Evolutionary conservation across 2,888 invertebrate species (phyloP), one percentile per base, ranked within the genome.

Genomic region (Protophormia terraenovae): DNA sequence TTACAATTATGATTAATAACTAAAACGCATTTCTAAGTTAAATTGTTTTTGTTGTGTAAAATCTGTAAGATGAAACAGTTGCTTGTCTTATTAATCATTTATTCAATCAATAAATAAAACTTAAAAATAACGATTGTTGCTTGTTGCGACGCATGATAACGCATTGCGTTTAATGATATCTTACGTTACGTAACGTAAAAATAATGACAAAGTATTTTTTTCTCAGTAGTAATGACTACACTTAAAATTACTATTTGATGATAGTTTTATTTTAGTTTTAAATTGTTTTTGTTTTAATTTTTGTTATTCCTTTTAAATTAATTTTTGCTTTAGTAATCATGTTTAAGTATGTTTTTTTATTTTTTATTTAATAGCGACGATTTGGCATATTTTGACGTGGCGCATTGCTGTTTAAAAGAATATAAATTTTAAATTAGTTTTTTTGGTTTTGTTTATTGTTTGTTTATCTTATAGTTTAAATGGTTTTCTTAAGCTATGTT

Each of bases 361-460:
- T 81, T 86, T n/a, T n/a, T n/a, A n/a, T n/a, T 90, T 89, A 92
- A 90, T 91, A 92, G 88, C 91, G 91, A 88, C 92, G 90, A 89
- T 92, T 91, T 79, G 89, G 88, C 91, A 89, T 89, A 89, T 90
- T 90, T 88, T 89, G 90, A 86, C 90, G 90, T 79, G 90, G 90
- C 80, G 90, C 91, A 89, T 90, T 92, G 88, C 91, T 88, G 91
- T 92, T 79, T 86, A 87, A 89, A 85, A 87, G 86, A 89, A 88
- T 86, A 87, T 84, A 75, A 87, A 86, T 66, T 86, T 79, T 76
- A n/a, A 76, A 87, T 83, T 83, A 85, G 83, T 79, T 83, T 22
- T 53, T n/a, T n/a, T n/a, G n/a, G n/a, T n/a, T n/a, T 79, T 24
- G 24, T 50, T 64, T 41, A 8, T 3, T n/a, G n/a, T n/a, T 73